Base-by-base conservation (phyloP, 2,888 invertebrate genomes). In the Synanthedon andrenaeformis region DNA sequence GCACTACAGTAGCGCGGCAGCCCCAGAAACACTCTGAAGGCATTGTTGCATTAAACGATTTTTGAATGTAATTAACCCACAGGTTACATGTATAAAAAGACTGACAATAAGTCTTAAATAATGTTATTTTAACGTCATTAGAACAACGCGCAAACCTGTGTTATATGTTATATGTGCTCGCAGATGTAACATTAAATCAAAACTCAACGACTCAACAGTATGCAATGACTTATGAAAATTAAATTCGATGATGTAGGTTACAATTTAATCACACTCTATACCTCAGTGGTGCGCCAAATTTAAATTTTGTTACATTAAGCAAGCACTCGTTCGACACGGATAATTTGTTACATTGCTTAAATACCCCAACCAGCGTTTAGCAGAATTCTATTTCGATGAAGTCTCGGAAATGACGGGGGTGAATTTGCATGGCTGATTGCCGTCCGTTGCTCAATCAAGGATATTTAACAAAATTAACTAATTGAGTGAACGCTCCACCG, bases 371-470 rank as follows among this genome's bases (percentile, higher is more conserved):
- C 23, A n/a, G 59, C 72, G 68, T 69, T 74, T 72, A 71, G 68
- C 56, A 58, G 67, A 74, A 74, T 70, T 63, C 70, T 70, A 62
- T 70, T 62, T 62, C 55, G 51, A 58, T 55, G 59, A 58, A 70
- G 70, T 67, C 70, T 70, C 72, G 68, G 72, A 72, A 77, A 79
- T 73, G 74, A 76, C 66, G 72, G 64, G 58, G 60, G 67, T 65
- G 72, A 79, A 87, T 86, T 87, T 85, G 83, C 86, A 86, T 87
- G 82, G 79, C 78, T 87, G 86, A 87, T 87, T 87, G 85, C 85
- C 77, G 84, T 73, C 82, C 82, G 83, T 68, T 82, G 84, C 79
- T 83, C 86, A 87, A 87, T 87, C 86, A 85, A 82, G 86, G 84
- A 79, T 84, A 82, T 84, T 87, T 86, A 87, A 85, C 86, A 75